Conservation (phyloP, 1,140 invertebrate species). For the Piezodorus guildinii region DNA sequence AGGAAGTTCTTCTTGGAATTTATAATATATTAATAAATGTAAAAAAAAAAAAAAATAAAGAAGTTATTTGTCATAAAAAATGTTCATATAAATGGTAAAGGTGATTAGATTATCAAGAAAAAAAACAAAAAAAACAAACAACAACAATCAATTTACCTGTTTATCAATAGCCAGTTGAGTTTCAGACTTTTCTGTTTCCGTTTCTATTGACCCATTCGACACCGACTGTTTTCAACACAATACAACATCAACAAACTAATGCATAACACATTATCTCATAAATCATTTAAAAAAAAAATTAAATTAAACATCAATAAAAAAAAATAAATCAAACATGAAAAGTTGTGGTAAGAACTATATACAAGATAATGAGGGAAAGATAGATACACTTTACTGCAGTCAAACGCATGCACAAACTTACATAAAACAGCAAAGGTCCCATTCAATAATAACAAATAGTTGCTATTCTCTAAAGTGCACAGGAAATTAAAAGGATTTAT, state of each 20-base stretch:
- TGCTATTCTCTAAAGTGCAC: no score
- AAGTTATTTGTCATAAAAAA: no score
- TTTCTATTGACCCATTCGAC: slow-evolving; percentile 48
- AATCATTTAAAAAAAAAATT: not conserved
- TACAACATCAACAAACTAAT: slow-evolving; percentile 28
- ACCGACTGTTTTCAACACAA: slow-evolving; percentile 39
- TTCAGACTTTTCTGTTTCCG: slow-evolving; percentile 56
- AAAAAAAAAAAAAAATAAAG: no score
- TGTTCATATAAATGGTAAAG: no score
- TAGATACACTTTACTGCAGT: not conserved
- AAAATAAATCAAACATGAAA: not conserved
- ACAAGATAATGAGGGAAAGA: not conserved
- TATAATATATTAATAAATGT: no score
- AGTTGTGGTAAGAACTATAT: not conserved
- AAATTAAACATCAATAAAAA: not conserved
- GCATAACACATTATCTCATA: slow-evolving; percentile 18
- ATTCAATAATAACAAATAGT: no score
- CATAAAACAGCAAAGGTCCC: no score
- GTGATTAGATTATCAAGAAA: not conserved
- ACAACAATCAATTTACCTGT: slow-evolving; percentile 48
- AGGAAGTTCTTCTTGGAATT: no score
- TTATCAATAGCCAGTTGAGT: slow-evolving; percentile 83
- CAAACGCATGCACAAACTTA: not conserved
- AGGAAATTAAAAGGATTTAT: no score
- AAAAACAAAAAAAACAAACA: no score